Percentiles rank a stretch among this genome's conserved stretches.
Evolutionary conservation across 2,797 vertebrate genomes (phyloP).

Genomic region (Crenuchus spilurus): DNA sequence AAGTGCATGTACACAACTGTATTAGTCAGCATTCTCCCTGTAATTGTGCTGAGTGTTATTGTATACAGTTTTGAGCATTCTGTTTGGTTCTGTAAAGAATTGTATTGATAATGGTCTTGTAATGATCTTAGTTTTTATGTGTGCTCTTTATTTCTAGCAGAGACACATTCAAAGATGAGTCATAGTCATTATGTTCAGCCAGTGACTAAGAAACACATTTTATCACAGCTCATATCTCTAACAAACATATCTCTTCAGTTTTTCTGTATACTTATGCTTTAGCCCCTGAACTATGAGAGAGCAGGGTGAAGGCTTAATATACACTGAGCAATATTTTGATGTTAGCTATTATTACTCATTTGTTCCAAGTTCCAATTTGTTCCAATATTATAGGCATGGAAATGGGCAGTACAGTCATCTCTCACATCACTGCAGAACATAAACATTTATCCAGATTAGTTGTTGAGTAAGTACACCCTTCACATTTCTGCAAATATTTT

Average conservation of each 20-base stretch:
- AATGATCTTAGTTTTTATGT: slow-evolving; percentile 21
- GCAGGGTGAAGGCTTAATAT: neutral
- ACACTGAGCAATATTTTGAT: too few relatives aligned
- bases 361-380: too few relatives aligned
- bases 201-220: slow-evolving; percentile 37
- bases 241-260: neutral
- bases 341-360: too few relatives aligned
- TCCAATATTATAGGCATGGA: too few relatives aligned
- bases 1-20: neutral
- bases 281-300: neutral
- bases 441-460: too few relatives aligned
- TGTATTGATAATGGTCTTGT: neutral
- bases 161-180: slow-evolving; percentile 26
- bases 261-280: neutral
- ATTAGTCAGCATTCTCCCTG: neutral
- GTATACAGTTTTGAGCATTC: neutral
- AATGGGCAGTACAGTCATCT: too few relatives aligned
- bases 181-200: slow-evolving; percentile 30
- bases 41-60: slow-evolving; percentile 23
- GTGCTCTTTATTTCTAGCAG: slow-evolving; percentile 22
- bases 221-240: slow-evolving; percentile 23
- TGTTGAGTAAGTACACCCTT: too few relatives aligned
- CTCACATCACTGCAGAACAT: too few relatives aligned
- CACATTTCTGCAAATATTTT: too few relatives aligned
- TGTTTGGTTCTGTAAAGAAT: neutral